Percentiles rank a stretch among this genome's conserved stretches.
phyloP scores from a whole-genome alignment of 2,888 invertebrate species.

The Rhodophaea formosa region DNA sequence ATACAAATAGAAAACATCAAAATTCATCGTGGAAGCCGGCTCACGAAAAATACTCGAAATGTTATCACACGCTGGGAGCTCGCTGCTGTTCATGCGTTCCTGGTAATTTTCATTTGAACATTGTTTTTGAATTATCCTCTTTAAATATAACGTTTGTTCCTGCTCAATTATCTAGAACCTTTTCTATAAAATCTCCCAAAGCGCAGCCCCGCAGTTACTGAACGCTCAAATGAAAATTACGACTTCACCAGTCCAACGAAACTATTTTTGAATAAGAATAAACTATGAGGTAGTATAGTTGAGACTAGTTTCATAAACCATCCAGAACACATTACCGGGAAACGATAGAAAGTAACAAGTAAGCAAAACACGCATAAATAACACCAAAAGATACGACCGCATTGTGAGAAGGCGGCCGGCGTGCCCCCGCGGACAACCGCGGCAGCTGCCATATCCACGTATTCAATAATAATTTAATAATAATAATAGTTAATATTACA shows the following conservation, averaged over 20 bases:
- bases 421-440: slow-evolving; percentile 17
- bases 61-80: background rate
- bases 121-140: background rate
- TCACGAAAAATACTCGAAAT: slow-evolving; percentile 38
- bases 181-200: background rate
- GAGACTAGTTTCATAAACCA: slow-evolving; percentile 21
- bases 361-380: slow-evolving; percentile 16
- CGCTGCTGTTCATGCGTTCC: background rate
- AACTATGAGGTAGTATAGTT: slow-evolving; percentile 34
- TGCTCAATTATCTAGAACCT: background rate
- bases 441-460: slow-evolving; percentile 25
- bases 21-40: slow-evolving; percentile 37
- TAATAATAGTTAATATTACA: slow-evolving; percentile 61
- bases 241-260: slow-evolving; percentile 9
- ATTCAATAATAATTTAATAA: slow-evolving; percentile 40
- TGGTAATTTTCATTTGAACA: slow-evolving; percentile 5
- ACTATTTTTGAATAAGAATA: slow-evolving; percentile 18
- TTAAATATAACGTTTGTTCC: background rate
- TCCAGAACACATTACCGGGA: slow-evolving; percentile 15
- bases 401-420: background rate
- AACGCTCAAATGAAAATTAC: slow-evolving; percentile 7
- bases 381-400: slow-evolving; percentile 18
- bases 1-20: slow-evolving; percentile 49
- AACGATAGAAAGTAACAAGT: slow-evolving; percentile 13
- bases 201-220: background rate